These are phyloP conservation scores for Dasysyrphus tricinctus DNA, from an alignment of 2,888 invertebrate species.

Conservation along the genomic window DNA sequence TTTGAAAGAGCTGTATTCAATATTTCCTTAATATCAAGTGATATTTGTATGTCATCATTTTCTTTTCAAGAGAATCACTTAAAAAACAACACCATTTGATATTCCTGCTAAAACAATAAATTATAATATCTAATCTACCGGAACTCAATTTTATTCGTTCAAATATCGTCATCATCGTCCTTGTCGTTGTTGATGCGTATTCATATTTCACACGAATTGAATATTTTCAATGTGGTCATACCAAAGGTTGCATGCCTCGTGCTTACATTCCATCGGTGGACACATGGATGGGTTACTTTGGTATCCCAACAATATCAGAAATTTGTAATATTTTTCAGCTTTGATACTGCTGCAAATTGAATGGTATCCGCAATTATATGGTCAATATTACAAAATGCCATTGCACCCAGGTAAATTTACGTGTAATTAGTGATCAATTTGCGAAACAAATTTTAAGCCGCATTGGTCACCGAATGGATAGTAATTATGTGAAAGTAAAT, in stretches of 20 bases:
- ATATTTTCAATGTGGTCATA: constrained; percentile 3
- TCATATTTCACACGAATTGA: constrained; percentile 37
- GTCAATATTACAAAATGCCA: constrained; percentile 59
- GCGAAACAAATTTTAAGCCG: constrained; percentile 37
- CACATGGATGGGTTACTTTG: constrained; percentile 13
- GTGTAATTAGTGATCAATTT: constrained; percentile 60
- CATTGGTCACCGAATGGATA: constrained; percentile 18
- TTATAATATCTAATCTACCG: constrained; percentile 5
- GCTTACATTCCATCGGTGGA: constrained; percentile 21
- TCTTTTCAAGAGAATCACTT: background rate
- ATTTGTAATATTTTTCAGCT: constrained; percentile 24
- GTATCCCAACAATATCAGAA: constrained; percentile 7
- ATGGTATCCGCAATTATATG: constrained; percentile 54
- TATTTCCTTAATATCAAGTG: too few species aligned
- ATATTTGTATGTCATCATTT: too few species aligned
- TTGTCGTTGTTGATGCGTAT: background rate
- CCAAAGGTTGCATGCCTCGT: background rate
- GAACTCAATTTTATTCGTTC: background rate
- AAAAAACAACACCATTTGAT: background rate
- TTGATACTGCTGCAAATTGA: constrained; percentile 16
- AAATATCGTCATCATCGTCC: background rate
- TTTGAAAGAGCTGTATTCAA: too few species aligned
- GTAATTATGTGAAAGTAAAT: background rate
- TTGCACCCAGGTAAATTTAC: constrained; percentile 34
- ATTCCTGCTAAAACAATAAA: background rate